Evolutionary conservation across 2,797 vertebrate genomes (phyloP).

Genomic region (Mus minutoides): DNA sequence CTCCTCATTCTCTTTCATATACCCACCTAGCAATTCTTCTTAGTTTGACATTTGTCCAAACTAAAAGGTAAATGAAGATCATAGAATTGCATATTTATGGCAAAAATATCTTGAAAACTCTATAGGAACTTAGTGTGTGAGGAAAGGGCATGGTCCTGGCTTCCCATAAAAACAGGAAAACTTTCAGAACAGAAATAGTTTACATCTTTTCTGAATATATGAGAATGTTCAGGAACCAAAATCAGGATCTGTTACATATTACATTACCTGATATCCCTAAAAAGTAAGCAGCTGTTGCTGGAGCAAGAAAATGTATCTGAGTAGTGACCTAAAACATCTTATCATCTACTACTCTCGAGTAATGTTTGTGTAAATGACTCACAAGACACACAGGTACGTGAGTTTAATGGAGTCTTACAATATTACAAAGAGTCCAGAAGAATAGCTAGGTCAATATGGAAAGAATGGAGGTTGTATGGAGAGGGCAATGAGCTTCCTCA

Average conservation of each 20-base stretch:
- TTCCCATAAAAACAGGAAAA: not conserved
- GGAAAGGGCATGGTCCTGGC: not conserved
- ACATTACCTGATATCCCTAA: not conserved
- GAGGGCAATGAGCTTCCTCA: no score
- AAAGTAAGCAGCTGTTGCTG: not conserved
- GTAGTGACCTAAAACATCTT: not conserved
- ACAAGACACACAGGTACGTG: not conserved
- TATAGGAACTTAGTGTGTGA: not conserved
- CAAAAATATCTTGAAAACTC: not conserved
- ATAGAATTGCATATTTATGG: not conserved
- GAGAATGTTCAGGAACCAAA: not conserved
- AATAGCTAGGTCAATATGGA: not conserved
- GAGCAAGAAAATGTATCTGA: not conserved
- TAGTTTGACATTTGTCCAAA: not conserved
- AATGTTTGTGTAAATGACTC: not conserved
- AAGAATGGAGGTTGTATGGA: not conserved
- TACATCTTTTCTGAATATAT: not conserved
- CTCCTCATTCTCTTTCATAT: not conserved
- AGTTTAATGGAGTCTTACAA: not conserved
- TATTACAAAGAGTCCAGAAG: not conserved
- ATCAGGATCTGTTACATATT: not conserved
- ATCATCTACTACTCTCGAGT: not conserved
- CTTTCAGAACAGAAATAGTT: not conserved
- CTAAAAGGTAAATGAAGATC: not conserved
- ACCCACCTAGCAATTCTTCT: not conserved